These are phyloP conservation scores for Bemisia tabaci DNA, from an alignment of 1,140 invertebrate genomes.

Conservation along the genomic window DNA sequence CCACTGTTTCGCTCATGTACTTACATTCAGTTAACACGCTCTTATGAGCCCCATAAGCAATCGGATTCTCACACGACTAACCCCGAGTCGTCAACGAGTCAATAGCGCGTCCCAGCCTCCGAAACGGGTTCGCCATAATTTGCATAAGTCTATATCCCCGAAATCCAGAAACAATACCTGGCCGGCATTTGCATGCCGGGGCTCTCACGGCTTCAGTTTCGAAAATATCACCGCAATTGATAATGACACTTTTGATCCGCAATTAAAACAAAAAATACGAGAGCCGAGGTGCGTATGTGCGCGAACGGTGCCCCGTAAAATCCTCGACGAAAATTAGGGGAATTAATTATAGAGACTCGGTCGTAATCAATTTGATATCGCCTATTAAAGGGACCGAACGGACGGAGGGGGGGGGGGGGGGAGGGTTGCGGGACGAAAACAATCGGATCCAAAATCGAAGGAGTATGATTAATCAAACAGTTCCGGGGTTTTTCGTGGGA, in stretches of 20 bases:
- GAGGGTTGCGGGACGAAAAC: not conserved
- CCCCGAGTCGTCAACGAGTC: too few relatives aligned
- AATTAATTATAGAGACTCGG: not conserved
- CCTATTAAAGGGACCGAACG: not conserved
- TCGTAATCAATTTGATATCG: not conserved
- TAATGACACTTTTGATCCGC: not conserved
- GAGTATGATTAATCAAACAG: not conserved
- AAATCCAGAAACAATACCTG: too few relatives aligned
- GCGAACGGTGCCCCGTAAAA: not conserved
- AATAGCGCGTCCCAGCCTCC: too few relatives aligned
- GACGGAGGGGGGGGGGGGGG: too few relatives aligned
- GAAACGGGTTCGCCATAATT: too few relatives aligned
- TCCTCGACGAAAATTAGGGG: not conserved
- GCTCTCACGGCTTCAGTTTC: not conserved
- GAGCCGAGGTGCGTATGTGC: too few relatives aligned
- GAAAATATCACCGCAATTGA: not conserved
- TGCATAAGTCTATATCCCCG: too few relatives aligned
- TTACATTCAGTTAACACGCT: too few relatives aligned
- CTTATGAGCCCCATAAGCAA: too few relatives aligned
- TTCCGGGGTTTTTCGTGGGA: not conserved
- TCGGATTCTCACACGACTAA: too few relatives aligned
- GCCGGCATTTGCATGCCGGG: not conserved
- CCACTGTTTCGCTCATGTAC: too few relatives aligned
- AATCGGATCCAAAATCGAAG: not conserved
- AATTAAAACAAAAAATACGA: constrained; percentile 1